Percentiles rank a stretch among this genome's conserved stretches.
Conservation (phyloP, 2,888 invertebrate species). For the Heliconius cydno region DNA sequence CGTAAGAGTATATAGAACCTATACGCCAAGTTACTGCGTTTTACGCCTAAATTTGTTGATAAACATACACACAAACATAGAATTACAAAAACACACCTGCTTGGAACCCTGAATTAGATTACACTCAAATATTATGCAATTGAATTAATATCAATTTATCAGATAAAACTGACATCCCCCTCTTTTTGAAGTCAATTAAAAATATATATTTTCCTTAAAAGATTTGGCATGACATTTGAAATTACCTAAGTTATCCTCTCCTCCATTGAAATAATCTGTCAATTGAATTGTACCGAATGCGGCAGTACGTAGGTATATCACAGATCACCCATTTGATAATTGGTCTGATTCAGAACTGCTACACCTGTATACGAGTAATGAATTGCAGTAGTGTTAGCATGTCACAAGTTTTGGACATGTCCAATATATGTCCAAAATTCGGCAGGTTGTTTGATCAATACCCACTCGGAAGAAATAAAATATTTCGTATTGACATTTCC, state of each 20-base stretch:
- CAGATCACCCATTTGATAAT: conserved; percentile 25
- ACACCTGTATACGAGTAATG: conserved; percentile 9
- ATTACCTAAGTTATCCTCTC: neutral
- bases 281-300: conserved; percentile 16
- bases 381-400: neutral
- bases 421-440: neutral
- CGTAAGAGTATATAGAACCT: no score
- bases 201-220: neutral
- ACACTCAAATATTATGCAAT: no score
- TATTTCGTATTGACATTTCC: neutral
- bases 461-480: neutral
- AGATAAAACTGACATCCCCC: no score
- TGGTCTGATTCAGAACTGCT: conserved; percentile 14
- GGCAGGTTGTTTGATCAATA: neutral
- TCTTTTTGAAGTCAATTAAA: neutral
- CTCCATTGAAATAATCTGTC: neutral
- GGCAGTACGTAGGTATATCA: neutral
- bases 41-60: no score
- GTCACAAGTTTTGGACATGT: neutral
- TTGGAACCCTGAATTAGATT: no score
- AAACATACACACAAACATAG: no score
- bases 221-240: neutral
- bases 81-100: no score
- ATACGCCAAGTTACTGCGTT: no score
- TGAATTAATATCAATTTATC: no score